Conservation (phyloP, 2,113 vertebrate genomes). For the Odocoileus virginianus region DNA sequence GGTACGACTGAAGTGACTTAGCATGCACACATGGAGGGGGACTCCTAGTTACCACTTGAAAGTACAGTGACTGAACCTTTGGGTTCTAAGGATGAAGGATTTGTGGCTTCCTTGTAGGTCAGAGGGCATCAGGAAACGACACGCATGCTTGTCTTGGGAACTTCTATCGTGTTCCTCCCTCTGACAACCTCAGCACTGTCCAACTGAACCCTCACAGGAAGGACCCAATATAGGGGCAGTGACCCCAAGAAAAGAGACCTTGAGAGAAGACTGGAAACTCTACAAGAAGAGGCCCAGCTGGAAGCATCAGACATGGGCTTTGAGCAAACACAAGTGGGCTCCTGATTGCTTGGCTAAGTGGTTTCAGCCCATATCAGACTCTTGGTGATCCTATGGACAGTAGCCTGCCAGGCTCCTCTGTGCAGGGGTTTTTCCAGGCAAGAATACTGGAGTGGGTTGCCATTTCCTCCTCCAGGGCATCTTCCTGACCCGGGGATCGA, state of each 20-base stretch:
- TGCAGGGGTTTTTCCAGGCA: not conserved
- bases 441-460: not conserved
- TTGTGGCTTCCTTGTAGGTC: not conserved
- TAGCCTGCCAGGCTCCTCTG: not conserved
- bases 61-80: not conserved
- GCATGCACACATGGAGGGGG: not conserved
- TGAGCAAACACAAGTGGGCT: not conserved
- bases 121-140: not conserved
- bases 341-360: not conserved
- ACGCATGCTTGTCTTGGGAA: not conserved
- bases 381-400: not conserved
- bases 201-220: not conserved
- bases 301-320: rapidly evolving
- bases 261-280: not conserved
- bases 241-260: not conserved
- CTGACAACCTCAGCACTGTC: not conserved
- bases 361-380: rapidly evolving
- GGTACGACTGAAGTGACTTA: not conserved
- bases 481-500: not conserved
- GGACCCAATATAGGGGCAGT: not conserved
- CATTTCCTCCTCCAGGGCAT: not conserved
- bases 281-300: not conserved
- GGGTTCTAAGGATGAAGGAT: not conserved
- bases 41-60: not conserved
- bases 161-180: not conserved